Evolutionary conservation across 1,140 invertebrate genomes (phyloP).

Genomic region (Penaeus chinensis): DNA sequence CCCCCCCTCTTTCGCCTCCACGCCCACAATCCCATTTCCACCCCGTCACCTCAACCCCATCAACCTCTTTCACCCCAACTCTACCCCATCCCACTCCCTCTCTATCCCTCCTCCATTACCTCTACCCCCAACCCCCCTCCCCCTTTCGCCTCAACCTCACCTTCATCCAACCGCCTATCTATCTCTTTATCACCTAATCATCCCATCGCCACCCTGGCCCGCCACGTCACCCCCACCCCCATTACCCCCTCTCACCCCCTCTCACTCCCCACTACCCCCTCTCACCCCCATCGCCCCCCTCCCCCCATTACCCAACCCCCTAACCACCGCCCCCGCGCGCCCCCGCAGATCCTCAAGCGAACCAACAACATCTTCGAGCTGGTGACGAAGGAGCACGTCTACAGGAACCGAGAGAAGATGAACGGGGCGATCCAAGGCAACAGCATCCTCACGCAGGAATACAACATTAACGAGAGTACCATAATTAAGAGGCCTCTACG

Average conservation of each 20-base stretch:
- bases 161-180: neutral
- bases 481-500: neutral
- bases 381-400: conserved; percentile 79
- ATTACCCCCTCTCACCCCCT: neutral
- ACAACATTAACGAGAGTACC: neutral
- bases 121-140: neutral
- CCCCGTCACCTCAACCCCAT: neutral
- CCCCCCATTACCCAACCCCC: neutral
- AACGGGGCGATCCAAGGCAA: conserved; percentile 29
- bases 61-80: neutral
- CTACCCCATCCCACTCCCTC: neutral
- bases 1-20: neutral
- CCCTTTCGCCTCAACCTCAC: neutral
- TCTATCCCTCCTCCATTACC: neutral
- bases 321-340: neutral
- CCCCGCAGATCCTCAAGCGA: conserved; percentile 86
- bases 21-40: no score
- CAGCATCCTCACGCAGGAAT: neutral
- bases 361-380: conserved; percentile 97
- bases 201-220: neutral
- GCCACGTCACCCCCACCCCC: no score
- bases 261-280: neutral
- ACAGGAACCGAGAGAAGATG: neutral
- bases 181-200: neutral
- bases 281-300: neutral